Base-by-base conservation (phyloP, 2,888 invertebrate species). In the Euzophera pinguis region DNA sequence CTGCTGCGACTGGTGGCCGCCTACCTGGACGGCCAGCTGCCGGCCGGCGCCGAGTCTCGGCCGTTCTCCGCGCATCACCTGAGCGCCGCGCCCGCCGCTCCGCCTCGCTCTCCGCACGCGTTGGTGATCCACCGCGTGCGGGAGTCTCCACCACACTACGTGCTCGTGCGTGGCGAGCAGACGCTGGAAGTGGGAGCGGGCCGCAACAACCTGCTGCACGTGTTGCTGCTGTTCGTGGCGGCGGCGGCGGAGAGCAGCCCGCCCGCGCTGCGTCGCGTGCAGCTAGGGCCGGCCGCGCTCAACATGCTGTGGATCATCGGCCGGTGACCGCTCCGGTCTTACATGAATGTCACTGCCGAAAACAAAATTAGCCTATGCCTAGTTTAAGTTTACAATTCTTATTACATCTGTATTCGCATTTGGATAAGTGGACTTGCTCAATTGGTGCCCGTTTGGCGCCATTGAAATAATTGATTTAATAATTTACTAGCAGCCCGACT, bases 151-250 rank as follows among this genome's bases (percentile, higher is more conserved):
- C 95, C 96, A 39, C 94, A 95, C 81, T 96, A 92, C 78, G 91
- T 93, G 64, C 88, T 95, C 12, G 89, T 93, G 50, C 84, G 93
- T 27, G 94, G 93, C 50, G 93, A 57, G 10, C 69, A 65, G 49
- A 61, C 64, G 56, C 61, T 62, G 52, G 58, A 72, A 62, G 64
- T 66, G 63, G 61, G 68, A 47, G 65, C 64, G 55, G 97, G 97
- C 50, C 93, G 97, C 69, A 96, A 97, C 88, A 98, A 97, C 87
- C 85, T 98, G 69, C 95, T 97, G 77, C 96, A 97, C 80, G 94
- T 96, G 49, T 91, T 98, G 58, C 91, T 98, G 66, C 92, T 97
- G 69, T 95, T 98, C 78, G 78, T 97, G 67, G 94, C 96, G 59
- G 95, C 93, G 91, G 59, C 92, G 92, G 73, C 92, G 94, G 69